phyloP scores from a whole-genome alignment of 2,888 invertebrate genomes.

The Xanthia togata region DNA sequence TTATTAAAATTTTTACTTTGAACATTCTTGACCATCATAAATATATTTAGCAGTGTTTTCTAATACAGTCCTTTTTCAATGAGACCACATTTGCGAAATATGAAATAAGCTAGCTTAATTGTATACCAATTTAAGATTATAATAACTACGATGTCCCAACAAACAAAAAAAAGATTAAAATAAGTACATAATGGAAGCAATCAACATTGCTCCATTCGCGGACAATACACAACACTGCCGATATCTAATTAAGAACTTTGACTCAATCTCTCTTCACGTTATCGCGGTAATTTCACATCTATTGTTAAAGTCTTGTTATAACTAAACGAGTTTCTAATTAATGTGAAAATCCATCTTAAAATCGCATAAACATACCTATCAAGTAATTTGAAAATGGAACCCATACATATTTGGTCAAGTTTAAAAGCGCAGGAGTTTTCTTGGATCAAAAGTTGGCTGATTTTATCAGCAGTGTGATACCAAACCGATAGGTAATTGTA shows the following conservation, averaged over 20 bases:
- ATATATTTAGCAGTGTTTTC: background rate
- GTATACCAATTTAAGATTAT: slow-evolving; percentile 26
- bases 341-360: slow-evolving; percentile 12
- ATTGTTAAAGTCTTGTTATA: slow-evolving; percentile 49
- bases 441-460: background rate
- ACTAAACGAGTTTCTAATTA: slow-evolving; percentile 39
- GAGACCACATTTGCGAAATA: slow-evolving; percentile 18
- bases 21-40: background rate
- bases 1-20: background rate
- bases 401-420: background rate
- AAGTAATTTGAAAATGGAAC: background rate
- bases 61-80: background rate
- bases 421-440: background rate
- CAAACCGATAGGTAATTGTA: slow-evolving; percentile 25
- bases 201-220: slow-evolving; percentile 47
- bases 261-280: slow-evolving; percentile 42
- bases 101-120: slow-evolving; percentile 3
- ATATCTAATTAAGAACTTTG: slow-evolving; percentile 53
- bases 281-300: slow-evolving; percentile 47
- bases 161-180: slow-evolving; percentile 12
- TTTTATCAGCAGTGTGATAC: slow-evolving; percentile 8
- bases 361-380: background rate
- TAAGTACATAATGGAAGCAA: slow-evolving; percentile 32
- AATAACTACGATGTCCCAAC: slow-evolving; percentile 37
- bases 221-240: slow-evolving; percentile 38